phyloP scores from a whole-genome alignment of 1,140 invertebrate genomes.

The Augochlora pura region DNA sequence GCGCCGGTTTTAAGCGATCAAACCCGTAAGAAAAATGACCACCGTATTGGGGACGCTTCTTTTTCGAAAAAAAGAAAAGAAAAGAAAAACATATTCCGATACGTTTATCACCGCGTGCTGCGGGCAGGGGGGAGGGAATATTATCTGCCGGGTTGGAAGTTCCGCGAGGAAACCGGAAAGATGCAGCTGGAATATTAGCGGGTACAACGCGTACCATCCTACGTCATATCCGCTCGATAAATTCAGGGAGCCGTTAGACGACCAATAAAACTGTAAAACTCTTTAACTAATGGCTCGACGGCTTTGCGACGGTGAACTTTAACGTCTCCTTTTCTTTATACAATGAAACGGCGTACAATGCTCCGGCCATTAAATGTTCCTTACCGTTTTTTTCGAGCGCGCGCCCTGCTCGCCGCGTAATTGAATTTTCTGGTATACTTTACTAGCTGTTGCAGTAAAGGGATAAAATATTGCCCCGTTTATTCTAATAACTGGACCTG shows the following conservation, averaged over 20 bases:
- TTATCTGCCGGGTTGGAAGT: conserved; percentile 37
- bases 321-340: conserved; percentile 18
- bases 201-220: conserved; percentile 32
- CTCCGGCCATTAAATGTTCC: no score
- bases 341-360: no score
- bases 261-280: conserved; percentile 70
- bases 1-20: conserved; percentile 22
- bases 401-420: no score
- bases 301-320: conserved; percentile 63
- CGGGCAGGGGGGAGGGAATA: conserved; percentile 33
- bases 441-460: no score
- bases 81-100: conserved; percentile 21
- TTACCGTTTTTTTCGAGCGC: no score
- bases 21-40: conserved; percentile 15
- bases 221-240: conserved; percentile 69
- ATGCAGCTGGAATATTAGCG: conserved; percentile 52
- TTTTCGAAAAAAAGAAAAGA: no score
- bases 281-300: conserved; percentile 67
- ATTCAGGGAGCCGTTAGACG: conserved; percentile 61
- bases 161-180: conserved; percentile 22
- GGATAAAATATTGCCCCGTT: no score
- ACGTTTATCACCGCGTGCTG: conserved; percentile 46
- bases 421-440: no score
- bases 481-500: no score
- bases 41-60: not conserved